These are phyloP conservation scores for Parapristionchus giblindavisi DNA, from an alignment of 2,888 invertebrate species.

Conservation along the genomic window DNA sequence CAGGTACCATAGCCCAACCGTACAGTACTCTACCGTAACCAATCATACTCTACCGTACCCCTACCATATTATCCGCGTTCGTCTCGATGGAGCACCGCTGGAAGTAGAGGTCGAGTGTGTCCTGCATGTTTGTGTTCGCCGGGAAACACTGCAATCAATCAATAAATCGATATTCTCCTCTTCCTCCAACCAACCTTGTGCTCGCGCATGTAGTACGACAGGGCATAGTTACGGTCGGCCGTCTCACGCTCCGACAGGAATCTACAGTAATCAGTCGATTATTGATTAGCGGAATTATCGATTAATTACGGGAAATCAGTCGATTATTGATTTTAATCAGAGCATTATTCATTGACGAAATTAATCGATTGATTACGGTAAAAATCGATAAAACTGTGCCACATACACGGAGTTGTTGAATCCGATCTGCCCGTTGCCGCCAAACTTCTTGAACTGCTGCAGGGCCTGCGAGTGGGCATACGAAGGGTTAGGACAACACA, in stretches of 20 bases:
- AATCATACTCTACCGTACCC: too few relatives aligned
- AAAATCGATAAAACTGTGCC: neutral
- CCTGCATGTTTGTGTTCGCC: slow-evolving; percentile 55
- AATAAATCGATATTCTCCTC: too few relatives aligned
- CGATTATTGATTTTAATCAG: neutral
- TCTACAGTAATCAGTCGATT: neutral
- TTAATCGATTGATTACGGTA: neutral
- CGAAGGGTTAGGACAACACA: too few relatives aligned
- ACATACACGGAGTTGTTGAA: slow-evolving; percentile 86
- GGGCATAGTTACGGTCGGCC: slow-evolving; percentile 94
- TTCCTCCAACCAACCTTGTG: slow-evolving; percentile 68
- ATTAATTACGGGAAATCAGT: neutral
- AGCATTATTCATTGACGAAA: neutral
- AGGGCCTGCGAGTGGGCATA: slow-evolving; percentile 54
- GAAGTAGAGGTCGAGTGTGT: slow-evolving; percentile 73
- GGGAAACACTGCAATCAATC: slow-evolving; percentile 58
- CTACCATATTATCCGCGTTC: slow-evolving; percentile 86
- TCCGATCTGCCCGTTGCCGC: slow-evolving; percentile 84
- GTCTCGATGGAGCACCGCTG: slow-evolving; percentile 96
- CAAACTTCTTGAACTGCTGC: slow-evolving; percentile 47
- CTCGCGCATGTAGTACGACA: slow-evolving; percentile 97
- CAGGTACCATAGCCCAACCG: too few relatives aligned
- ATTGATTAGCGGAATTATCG: neutral
- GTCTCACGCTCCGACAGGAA: slow-evolving; percentile 85
- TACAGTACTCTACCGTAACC: slow-evolving; percentile 3